Evolutionary conservation across 2,797 vertebrate genomes (phyloP).

Genomic region (Gallirallus australis): DNA sequence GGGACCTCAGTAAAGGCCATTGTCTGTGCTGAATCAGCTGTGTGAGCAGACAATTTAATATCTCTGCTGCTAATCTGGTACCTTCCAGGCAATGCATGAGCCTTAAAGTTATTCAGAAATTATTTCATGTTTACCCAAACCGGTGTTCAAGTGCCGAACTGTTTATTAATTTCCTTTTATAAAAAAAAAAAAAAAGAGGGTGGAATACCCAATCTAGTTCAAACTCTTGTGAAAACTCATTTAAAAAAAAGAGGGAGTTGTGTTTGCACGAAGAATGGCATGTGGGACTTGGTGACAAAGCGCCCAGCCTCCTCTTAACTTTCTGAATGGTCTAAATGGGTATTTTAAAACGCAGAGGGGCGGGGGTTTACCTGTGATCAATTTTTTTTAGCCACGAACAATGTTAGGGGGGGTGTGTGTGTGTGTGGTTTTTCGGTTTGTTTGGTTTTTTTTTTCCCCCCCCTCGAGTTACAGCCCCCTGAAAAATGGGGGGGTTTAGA

Average conservation of each 20-base stretch:
- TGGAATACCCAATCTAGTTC: neutral
- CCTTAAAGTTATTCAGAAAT: neutral
- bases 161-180: neutral
- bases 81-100: neutral
- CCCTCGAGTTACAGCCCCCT: neutral
- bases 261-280: neutral
- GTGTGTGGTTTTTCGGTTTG: neutral
- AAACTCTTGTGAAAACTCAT: neutral
- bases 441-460: neutral
- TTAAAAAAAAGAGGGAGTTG: neutral
- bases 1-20: neutral
- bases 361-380: neutral
- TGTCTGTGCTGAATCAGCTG: neutral
- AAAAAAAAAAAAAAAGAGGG: accelerated
- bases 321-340: neutral
- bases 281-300: neutral
- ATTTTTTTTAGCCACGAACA: neutral
- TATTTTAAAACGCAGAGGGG: neutral
- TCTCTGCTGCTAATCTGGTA: neutral
- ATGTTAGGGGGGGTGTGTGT: neutral
- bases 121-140: neutral
- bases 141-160: accelerated
- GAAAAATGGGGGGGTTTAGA: conserved; percentile 3
- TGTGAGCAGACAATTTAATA: neutral
- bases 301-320: conserved; percentile 14